phyloP scores from a whole-genome alignment of 2,113 vertebrate species.

The Rhinolophus sinicus region DNA sequence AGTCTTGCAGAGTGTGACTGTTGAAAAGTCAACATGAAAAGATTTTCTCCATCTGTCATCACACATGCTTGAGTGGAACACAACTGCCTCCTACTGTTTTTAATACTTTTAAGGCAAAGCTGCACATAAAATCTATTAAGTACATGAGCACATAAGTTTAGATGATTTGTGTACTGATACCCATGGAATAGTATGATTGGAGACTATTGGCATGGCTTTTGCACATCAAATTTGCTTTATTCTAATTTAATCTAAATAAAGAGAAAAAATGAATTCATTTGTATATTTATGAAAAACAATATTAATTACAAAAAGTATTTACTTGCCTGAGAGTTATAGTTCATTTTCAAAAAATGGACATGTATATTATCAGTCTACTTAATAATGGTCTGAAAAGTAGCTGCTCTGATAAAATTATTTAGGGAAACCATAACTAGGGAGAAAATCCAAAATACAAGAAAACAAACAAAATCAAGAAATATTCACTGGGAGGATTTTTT shows the following conservation, averaged over 20 bases:
- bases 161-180: conserved; percentile 64
- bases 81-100: conserved; percentile 83
- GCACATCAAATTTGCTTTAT: conserved; percentile 31
- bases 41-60: conserved; percentile 89
- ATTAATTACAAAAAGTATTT: conserved; percentile 13
- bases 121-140: conserved; percentile 79
- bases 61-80: conserved; percentile 85
- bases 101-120: conserved; percentile 80
- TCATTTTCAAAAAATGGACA: not conserved
- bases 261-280: conserved; percentile 21
- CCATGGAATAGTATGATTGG: conserved; percentile 9
- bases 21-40: conserved; percentile 88
- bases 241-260: conserved; percentile 42
- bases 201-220: conserved; percentile 55
- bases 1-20: conserved; percentile 88
- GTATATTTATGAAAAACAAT: conserved; percentile 12
- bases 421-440: not conserved
- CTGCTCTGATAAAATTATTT: not conserved
- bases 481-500: not conserved
- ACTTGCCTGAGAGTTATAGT: not conserved
- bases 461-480: conserved; percentile 22
- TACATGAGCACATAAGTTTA: conserved; percentile 61
- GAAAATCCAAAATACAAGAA: conserved; percentile 43
- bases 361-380: not conserved
- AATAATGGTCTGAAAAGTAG: not conserved